Percentiles rank a stretch among this genome's conserved stretches.
phyloP scores from a whole-genome alignment of 2,797 vertebrate species.

The Helicolenus hilgendorfi region DNA sequence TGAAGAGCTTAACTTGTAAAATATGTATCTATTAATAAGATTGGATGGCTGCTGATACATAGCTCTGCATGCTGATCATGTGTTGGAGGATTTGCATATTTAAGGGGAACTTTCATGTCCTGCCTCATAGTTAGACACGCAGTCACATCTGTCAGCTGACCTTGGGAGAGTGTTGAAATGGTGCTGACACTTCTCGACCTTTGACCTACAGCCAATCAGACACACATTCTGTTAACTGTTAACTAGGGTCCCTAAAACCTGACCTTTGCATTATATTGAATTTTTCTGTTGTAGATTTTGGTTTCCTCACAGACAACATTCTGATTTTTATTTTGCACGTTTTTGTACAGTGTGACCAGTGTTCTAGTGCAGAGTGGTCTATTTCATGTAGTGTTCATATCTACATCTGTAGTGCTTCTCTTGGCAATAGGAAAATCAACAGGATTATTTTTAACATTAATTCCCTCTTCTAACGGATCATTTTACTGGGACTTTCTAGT shows the following conservation, averaged over 20 bases:
- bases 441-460: background rate
- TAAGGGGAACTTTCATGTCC: background rate
- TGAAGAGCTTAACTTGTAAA: background rate
- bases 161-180: background rate
- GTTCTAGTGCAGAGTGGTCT: background rate
- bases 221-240: background rate
- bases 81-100: background rate
- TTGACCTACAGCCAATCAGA: background rate
- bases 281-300: background rate
- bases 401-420: too few relatives aligned
- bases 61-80: background rate
- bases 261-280: background rate
- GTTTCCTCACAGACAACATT: background rate
- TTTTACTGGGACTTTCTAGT: background rate
- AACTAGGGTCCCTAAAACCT: too few relatives aligned
- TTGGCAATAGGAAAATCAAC: background rate
- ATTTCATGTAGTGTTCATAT: background rate
- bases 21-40: background rate
- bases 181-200: background rate
- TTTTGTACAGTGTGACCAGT: background rate
- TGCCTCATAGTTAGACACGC: background rate
- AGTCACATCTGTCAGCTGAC: background rate
- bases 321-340: background rate
- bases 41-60: background rate
- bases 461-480: background rate